Conservation (phyloP, 2,797 vertebrate genomes). For the Cyprinella venusta region DNA sequence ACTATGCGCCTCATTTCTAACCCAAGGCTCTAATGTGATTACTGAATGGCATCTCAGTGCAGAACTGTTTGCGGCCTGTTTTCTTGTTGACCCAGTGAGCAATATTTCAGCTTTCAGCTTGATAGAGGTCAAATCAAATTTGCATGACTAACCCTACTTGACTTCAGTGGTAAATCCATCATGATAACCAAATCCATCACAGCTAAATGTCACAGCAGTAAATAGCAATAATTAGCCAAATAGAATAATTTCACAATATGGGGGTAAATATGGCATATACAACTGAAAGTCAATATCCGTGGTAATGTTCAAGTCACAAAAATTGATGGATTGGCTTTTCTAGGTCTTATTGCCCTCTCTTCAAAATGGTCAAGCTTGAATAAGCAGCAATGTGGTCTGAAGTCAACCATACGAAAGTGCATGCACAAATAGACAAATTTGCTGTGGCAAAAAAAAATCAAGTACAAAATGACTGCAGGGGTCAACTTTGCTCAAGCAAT, state of each 20-base stretch:
- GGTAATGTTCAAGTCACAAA: conserved; percentile 24
- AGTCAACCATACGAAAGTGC: conserved; percentile 13
- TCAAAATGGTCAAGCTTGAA: not conserved
- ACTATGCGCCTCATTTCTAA: conserved; percentile 29
- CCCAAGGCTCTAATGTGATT: conserved; percentile 16
- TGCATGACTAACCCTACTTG: conserved; percentile 3
- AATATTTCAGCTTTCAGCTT: conserved; percentile 35
- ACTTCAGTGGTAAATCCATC: conserved; percentile 22
- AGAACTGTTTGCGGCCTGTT: conserved; percentile 10
- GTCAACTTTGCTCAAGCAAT: conserved; percentile 70
- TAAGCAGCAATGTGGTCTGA: conserved; percentile 38
- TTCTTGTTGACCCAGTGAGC: conserved; percentile 16
- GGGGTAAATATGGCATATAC: conserved; percentile 13
- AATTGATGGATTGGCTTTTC: conserved; percentile 26
- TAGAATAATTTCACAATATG: not conserved
- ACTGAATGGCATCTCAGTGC: conserved; percentile 20
- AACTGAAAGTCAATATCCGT: conserved; percentile 41
- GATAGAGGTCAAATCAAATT: conserved; percentile 25
- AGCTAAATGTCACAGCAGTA: conserved; percentile 21
- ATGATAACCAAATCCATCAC: conserved; percentile 40
- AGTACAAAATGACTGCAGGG: conserved; percentile 69
- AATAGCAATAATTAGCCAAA: not conserved
- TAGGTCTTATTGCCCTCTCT: conserved; percentile 10
- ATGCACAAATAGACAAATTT: conserved; percentile 13
- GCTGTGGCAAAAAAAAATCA: conserved; percentile 23